phyloP scores from a whole-genome alignment of 2,888 invertebrate species.

The Leucoma salicis region DNA sequence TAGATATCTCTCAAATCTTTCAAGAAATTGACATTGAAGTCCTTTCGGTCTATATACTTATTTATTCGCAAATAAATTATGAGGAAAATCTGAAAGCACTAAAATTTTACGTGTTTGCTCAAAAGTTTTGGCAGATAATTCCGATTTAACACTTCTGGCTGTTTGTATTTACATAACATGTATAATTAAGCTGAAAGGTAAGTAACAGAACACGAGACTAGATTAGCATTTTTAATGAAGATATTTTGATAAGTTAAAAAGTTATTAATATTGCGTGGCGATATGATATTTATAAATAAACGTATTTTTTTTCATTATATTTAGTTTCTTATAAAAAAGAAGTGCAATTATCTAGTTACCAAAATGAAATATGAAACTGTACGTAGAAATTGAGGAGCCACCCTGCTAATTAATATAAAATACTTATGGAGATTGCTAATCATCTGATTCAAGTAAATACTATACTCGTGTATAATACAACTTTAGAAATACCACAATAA shows the following conservation, averaged over 20 bases:
- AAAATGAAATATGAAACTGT: too few relatives aligned
- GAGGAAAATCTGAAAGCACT: slow-evolving; percentile 45
- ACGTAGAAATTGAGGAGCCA: too few relatives aligned
- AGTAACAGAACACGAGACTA: slow-evolving; percentile 18
- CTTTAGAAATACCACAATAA: too few relatives aligned
- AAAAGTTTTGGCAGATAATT: slow-evolving; percentile 45
- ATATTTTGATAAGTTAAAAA: slow-evolving; percentile 11
- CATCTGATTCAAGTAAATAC: too few relatives aligned
- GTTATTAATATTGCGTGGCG: too few relatives aligned
- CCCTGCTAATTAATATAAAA: too few relatives aligned
- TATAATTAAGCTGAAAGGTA: slow-evolving; percentile 14
- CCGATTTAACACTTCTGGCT: slow-evolving; percentile 24
- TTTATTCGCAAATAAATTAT: slow-evolving; percentile 59
- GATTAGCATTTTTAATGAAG: slow-evolving; percentile 28
- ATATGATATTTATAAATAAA: too few relatives aligned
- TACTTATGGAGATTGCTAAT: too few relatives aligned
- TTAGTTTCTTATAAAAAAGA: too few relatives aligned
- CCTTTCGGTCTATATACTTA: slow-evolving; percentile 54
- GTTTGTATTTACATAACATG: slow-evolving; percentile 37
- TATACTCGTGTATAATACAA: too few relatives aligned
- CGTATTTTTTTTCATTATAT: too few relatives aligned
- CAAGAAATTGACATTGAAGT: slow-evolving; percentile 46
- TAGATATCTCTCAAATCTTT: slow-evolving; percentile 64
- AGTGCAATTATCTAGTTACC: too few relatives aligned
- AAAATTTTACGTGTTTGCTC: slow-evolving; percentile 49